Conservation (phyloP, 2,888 invertebrate species). For the Busseola fusca region DNA sequence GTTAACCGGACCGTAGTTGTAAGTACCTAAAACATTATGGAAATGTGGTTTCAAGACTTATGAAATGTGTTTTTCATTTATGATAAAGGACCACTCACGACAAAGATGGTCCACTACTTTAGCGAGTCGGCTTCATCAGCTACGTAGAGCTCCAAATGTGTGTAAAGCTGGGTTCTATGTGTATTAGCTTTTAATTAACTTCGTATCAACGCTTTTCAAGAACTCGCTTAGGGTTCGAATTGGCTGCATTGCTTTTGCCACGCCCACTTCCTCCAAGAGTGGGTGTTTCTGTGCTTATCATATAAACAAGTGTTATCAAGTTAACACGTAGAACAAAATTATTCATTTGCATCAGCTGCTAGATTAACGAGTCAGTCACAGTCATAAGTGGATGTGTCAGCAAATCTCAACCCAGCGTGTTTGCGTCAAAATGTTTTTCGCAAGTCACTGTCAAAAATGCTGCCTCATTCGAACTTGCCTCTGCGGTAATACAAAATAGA, state of each 20-base stretch:
- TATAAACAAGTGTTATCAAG: background rate
- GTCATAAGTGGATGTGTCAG: constrained; percentile 27
- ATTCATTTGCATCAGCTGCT: background rate
- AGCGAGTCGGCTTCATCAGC: background rate
- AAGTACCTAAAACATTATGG: background rate
- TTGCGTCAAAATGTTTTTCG: constrained; percentile 1
- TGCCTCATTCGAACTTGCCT: constrained; percentile 17
- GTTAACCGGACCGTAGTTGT: background rate
- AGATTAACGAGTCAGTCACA: background rate
- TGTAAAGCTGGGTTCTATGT: background rate
- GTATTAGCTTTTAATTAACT: background rate
- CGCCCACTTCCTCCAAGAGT: background rate
- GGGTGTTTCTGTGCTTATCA: background rate
- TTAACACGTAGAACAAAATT: background rate
- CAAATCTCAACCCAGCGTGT: constrained; percentile 7
- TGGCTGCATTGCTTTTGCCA: background rate
- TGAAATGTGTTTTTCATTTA: too few relatives aligned
- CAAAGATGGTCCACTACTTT: background rate
- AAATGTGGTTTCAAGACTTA: background rate
- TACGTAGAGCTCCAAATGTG: background rate
- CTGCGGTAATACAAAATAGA: background rate
- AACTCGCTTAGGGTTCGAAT: background rate
- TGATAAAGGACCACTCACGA: background rate
- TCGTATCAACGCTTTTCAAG: background rate
- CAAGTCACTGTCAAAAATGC: constrained; percentile 25